phyloP scores from a whole-genome alignment of 2,797 vertebrate genomes.

The Pyrocephalus nanus region DNA sequence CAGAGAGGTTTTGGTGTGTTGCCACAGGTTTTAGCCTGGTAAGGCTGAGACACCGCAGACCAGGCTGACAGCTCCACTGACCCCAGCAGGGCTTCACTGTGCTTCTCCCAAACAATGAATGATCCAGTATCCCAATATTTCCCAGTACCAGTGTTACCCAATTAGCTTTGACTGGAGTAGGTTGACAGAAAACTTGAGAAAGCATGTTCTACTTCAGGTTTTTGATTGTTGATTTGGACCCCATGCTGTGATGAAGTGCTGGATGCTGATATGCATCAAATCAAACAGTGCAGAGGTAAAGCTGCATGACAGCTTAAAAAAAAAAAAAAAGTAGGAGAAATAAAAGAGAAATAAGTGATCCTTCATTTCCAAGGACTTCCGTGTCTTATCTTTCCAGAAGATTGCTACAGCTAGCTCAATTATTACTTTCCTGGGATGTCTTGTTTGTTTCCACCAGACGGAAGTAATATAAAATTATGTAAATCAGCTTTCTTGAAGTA shows the following conservation, averaged over 20 bases:
- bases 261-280: slow-evolving; percentile 23
- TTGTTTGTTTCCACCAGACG: slow-evolving; percentile 80
- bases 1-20: neutral
- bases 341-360: slow-evolving; percentile 42
- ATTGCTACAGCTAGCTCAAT: slow-evolving; percentile 68
- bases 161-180: neutral
- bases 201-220: neutral
- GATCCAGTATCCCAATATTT: neutral
- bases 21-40: neutral
- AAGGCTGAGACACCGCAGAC: neutral
- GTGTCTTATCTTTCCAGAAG: slow-evolving; percentile 61
- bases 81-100: neutral
- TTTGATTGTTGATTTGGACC: slow-evolving; percentile 32
- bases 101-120: neutral
- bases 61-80: neutral
- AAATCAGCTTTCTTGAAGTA: slow-evolving; percentile 89
- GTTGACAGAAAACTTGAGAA: neutral
- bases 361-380: slow-evolving; percentile 53
- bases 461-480: slow-evolving; percentile 91
- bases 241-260: slow-evolving; percentile 31
- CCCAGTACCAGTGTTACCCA: neutral
- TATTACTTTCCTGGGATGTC: slow-evolving; percentile 74
- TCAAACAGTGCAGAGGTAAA: slow-evolving; percentile 27
- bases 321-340: neutral
- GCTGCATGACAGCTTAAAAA: slow-evolving; percentile 4